Conservation (phyloP, 2,113 vertebrate genomes). For the Jacana jacana region DNA sequence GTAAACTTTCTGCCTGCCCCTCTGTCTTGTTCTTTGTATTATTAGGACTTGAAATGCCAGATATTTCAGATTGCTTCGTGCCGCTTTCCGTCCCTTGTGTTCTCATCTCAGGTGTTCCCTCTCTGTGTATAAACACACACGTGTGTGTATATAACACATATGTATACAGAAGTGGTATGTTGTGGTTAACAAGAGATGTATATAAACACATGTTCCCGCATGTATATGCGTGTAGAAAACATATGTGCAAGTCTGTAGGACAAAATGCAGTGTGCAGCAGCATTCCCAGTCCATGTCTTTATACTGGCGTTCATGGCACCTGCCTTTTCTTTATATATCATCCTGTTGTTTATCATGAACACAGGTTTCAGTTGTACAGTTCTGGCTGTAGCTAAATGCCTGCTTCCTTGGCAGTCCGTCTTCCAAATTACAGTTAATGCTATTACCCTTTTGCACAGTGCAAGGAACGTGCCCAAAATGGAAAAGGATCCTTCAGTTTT, state of each 20-base stretch:
- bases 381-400: not conserved
- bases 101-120: not conserved
- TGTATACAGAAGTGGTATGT: fast-evolving
- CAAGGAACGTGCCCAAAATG: not conserved
- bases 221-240: not conserved
- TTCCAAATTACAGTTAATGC: not conserved
- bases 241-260: not conserved
- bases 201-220: no score
- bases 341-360: not conserved
- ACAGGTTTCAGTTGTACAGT: not conserved
- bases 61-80: not conserved
- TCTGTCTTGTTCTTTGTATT: not conserved
- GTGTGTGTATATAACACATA: fast-evolving
- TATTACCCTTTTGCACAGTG: not conserved
- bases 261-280: not conserved
- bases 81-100: not conserved
- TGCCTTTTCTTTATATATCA: not conserved
- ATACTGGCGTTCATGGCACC: not conserved
- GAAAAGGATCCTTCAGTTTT: not conserved
- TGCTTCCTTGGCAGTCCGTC: not conserved
- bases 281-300: not conserved
- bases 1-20: not conserved
- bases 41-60: not conserved
- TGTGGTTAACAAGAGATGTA: not conserved
- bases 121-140: not conserved